Evolutionary conservation across 2,888 invertebrate species (phyloP).

Genomic region (Taphrorychus bicolor): DNA sequence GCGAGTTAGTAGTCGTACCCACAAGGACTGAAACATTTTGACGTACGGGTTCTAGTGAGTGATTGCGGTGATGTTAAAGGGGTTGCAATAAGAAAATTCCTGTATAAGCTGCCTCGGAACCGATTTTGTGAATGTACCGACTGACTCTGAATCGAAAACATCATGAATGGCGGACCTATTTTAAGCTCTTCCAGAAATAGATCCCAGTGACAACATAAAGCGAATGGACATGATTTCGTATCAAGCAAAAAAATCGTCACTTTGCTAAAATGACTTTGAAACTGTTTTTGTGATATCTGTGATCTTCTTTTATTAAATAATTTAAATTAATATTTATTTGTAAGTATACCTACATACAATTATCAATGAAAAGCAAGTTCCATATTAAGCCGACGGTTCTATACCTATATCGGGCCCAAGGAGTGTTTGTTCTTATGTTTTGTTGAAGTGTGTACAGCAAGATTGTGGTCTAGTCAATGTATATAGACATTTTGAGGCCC

Average conservation of each 20-base stretch:
- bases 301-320: constrained; percentile 28
- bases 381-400: too few relatives aligned
- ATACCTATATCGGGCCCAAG: not conserved
- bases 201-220: constrained; percentile 42
- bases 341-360: not conserved
- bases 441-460: constrained; percentile 25
- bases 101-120: constrained; percentile 32
- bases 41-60: constrained; percentile 18
- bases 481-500: constrained; percentile 65
- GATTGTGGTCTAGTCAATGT: constrained; percentile 61
- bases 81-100: constrained; percentile 24
- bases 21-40: not conserved
- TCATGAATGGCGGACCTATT: constrained; percentile 41
- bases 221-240: constrained; percentile 41
- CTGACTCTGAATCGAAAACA: constrained; percentile 31
- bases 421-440: constrained; percentile 19
- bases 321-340: too few relatives aligned
- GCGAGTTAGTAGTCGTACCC: not conserved
- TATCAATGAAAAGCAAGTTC: not conserved
- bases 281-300: constrained; percentile 32
- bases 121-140: constrained; percentile 26
- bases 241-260: constrained; percentile 33
- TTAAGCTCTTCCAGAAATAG: constrained; percentile 40
- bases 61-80: constrained; percentile 15
- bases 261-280: constrained; percentile 30